Percentiles rank a stretch among this genome's conserved stretches.
Evolutionary conservation across 2,797 vertebrate genomes (phyloP).

Genomic region (Acipenser transmontanus): DNA sequence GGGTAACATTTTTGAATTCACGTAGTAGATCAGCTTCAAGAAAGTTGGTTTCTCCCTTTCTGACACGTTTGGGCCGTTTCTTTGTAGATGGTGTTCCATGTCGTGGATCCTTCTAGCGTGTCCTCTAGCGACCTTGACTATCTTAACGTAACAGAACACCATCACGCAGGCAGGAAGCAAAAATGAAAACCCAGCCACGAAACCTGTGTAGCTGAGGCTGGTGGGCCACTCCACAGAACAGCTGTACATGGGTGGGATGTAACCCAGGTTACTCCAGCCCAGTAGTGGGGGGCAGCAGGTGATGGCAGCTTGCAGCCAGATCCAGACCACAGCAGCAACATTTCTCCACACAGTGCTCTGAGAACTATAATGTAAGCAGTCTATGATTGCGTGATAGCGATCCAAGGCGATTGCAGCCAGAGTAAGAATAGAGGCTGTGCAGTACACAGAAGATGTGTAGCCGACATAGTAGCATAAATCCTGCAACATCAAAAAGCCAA

Average conservation of each 20-base stretch:
- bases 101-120: slow-evolving; percentile 66
- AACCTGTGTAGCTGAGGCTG: slow-evolving; percentile 61
- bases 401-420: slow-evolving; percentile 71
- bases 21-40: slow-evolving; percentile 53
- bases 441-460: slow-evolving; percentile 74
- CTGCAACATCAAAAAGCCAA: slow-evolving; percentile 31
- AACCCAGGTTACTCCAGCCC: slow-evolving; percentile 65
- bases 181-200: slow-evolving; percentile 56
- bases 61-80: slow-evolving; percentile 29
- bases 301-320: slow-evolving; percentile 69
- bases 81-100: slow-evolving; percentile 62
- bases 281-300: slow-evolving; percentile 67
- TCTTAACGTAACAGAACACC: slow-evolving; percentile 69
- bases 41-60: slow-evolving; percentile 34
- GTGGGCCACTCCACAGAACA: slow-evolving; percentile 61
- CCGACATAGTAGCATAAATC: slow-evolving; percentile 67
- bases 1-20: slow-evolving; percentile 57
- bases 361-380: slow-evolving; percentile 67
- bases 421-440: slow-evolving; percentile 68
- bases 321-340: slow-evolving; percentile 62
- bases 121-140: slow-evolving; percentile 62
- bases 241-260: slow-evolving; percentile 58
- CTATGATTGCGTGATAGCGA: slow-evolving; percentile 69
- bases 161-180: slow-evolving; percentile 60
- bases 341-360: slow-evolving; percentile 61